Evolutionary conservation across 1,140 invertebrate species (phyloP).

Genomic region (Araneus ventricosus): DNA sequence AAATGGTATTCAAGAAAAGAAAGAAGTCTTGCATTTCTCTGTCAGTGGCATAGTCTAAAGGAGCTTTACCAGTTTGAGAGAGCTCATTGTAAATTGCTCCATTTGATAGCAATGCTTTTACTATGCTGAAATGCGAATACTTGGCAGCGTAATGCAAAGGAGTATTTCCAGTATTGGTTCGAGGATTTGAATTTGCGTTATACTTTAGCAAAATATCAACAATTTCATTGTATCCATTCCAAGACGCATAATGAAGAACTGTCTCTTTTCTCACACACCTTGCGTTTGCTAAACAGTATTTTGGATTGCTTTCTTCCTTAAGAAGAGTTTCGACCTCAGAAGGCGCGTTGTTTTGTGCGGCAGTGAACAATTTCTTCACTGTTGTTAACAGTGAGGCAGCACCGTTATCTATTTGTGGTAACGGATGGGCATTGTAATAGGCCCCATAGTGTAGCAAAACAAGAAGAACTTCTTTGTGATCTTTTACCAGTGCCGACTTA

Average conservation of each 20-base stretch:
- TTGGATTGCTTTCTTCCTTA: not conserved
- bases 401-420: too few relatives aligned
- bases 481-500: not conserved
- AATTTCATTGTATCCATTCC: not conserved
- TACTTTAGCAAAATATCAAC: not conserved
- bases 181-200: not conserved
- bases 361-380: not conserved
- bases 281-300: too few relatives aligned
- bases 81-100: not conserved
- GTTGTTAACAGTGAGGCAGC: not conserved
- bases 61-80: not conserved
- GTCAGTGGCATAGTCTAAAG: not conserved
- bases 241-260: not conserved
- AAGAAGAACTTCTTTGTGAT: not conserved
- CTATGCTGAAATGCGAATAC: too few relatives aligned
- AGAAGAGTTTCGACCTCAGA: not conserved
- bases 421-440: too few relatives aligned
- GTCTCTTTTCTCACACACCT: not conserved
- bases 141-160: conserved; percentile 75
- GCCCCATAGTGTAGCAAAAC: too few relatives aligned
- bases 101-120: conserved; percentile 7
- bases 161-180: conserved; percentile 32
- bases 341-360: not conserved
- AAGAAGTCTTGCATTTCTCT: not conserved
- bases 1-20: not conserved